Evolutionary conservation across 2,888 invertebrate species (phyloP).

Genomic region (Bugulina stolonifera): DNA sequence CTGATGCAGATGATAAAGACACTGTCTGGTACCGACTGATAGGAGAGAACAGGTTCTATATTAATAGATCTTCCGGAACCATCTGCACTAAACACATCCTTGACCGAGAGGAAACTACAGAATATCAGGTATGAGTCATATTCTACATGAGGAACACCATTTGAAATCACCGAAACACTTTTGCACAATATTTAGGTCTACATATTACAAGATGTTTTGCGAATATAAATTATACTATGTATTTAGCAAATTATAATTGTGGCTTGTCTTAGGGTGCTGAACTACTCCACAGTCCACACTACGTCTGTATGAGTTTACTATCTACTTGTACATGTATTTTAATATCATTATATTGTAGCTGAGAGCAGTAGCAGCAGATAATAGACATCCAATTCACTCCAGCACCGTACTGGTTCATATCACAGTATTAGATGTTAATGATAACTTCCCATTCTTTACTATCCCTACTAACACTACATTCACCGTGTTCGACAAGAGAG

Average conservation of each 20-base stretch:
- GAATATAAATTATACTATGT: no score
- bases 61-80: background rate
- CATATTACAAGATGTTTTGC: no score
- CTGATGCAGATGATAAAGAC: background rate
- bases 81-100: background rate
- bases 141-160: no score
- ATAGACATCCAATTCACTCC: background rate
- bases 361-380: background rate
- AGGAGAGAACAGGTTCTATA: background rate
- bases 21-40: no score
- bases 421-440: background rate
- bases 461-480: background rate
- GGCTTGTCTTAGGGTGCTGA: no score
- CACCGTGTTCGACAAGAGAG: background rate
- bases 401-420: background rate
- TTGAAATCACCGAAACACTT: no score
- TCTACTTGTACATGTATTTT: no score
- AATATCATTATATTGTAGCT: no score
- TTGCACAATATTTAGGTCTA: no score
- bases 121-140: background rate
- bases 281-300: no score
- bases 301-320: no score
- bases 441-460: background rate
- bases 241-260: no score
- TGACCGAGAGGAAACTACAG: background rate